phyloP scores from a whole-genome alignment of 2,113 vertebrate species.

The Engraulis encrasicolus region DNA sequence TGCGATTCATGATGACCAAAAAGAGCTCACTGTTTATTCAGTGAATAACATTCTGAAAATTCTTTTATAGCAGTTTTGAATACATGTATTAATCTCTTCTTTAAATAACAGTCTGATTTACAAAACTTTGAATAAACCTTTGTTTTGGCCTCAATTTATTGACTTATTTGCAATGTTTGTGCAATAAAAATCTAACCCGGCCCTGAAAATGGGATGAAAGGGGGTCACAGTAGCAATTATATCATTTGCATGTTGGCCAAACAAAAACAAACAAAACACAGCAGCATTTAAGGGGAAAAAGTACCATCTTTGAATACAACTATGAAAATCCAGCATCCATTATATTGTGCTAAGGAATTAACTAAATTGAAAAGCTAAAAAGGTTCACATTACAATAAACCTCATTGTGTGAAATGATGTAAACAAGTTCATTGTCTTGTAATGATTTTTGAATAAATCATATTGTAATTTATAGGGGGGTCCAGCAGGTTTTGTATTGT shows the following conservation, averaged over 20 bases:
- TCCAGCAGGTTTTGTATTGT: neutral
- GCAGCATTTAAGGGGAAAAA: neutral
- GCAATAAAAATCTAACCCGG: neutral
- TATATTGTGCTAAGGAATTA: no score
- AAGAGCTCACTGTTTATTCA: no score
- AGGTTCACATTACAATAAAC: no score
- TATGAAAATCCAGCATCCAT: no score
- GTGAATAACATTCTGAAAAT: no score
- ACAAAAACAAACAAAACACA: neutral
- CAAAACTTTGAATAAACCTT: slow-evolving; percentile 28
- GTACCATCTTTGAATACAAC: no score
- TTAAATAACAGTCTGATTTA: slow-evolving; percentile 66
- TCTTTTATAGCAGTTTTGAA: slow-evolving; percentile 44
- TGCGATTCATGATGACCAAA: no score
- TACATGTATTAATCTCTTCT: slow-evolving; percentile 60
- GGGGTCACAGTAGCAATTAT: neutral
- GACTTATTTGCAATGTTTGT: neutral
- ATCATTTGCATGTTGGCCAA: neutral
- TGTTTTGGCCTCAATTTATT: neutral
- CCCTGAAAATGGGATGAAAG: neutral
- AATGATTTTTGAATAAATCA: no score
- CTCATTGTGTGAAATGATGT: no score
- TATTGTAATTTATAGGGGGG: no score
- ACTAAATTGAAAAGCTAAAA: no score
- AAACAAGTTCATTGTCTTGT: no score